Base-by-base conservation (phyloP, 1,140 invertebrate genomes). In the Zaprionus gabonicus region DNA sequence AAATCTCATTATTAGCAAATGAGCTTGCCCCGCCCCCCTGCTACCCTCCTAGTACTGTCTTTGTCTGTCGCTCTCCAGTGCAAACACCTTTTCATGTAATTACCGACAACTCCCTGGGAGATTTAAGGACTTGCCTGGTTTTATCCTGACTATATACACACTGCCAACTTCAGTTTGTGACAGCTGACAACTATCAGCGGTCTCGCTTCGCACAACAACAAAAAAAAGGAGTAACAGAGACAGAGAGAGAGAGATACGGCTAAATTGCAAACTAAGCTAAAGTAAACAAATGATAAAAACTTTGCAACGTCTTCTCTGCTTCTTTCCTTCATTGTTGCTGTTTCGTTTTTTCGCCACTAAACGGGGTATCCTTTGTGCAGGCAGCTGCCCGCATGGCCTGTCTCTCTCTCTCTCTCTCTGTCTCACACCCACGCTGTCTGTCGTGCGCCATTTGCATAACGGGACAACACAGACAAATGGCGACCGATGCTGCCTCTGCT, bases 231-330 rank as follows among this genome's bases (percentile, higher is more conserved):
- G 9, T 6, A 38, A 59, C 73, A 67, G 56, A 80, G 17, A n/a
- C 13, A n/a, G 15, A 17, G 41, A 10, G 20, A 20, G 20, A 20
- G 20, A 20, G 41, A 46, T 3, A 46, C n/a, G 23, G 46, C 66
- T 80, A 60, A 66, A 87, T 44, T 83, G 77, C 80, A 66, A 80
- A 75, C 62, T 77, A 68, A 68, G 69, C 66, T 67, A 71, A 78
- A 87, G 70, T 65, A 87, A 88, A 81, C 78, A 80, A 75, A 78
- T 77, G 74, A 71, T 71, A 83, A 78, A 86, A 88, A 83, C 71
- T 80, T 86, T 72, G 66, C 56, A 71, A 34, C 58, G 56, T 64
- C 15, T 51, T 66, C 31, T 46, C 44, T 68, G 58, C 59, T 78
- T 59, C 53, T 76, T 64, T 68, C 51, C 59, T 78, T 56, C 49